phyloP scores from a whole-genome alignment of 2,797 vertebrate species.

The Anomalospiza imberbis region DNA sequence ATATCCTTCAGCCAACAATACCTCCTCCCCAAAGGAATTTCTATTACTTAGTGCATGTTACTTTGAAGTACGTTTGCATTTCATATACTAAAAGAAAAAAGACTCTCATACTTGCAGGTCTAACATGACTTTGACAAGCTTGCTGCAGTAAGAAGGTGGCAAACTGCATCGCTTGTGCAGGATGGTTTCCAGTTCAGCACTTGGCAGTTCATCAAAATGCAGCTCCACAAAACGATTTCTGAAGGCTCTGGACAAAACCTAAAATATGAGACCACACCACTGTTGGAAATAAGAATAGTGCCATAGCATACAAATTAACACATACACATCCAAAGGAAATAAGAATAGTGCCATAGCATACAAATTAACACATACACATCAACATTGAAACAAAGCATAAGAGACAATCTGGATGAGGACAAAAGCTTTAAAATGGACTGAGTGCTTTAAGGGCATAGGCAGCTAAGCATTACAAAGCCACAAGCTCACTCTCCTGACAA shows the following conservation, averaged over 20 bases:
- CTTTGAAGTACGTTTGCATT: background rate
- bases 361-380: background rate
- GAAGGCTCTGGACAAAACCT: constrained; percentile 96
- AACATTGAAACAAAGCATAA: background rate
- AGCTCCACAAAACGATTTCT: constrained; percentile 97
- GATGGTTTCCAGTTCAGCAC: constrained; percentile 89
- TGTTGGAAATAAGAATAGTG: background rate
- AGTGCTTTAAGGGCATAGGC: background rate
- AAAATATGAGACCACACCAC: background rate
- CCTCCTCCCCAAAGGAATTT: background rate
- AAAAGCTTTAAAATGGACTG: background rate
- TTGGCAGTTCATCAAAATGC: constrained; percentile 95
- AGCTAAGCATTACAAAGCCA: background rate
- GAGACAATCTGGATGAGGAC: background rate
- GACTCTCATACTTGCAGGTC: constrained; percentile 87
- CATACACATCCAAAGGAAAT: background rate
- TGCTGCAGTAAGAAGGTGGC: constrained; percentile 92
- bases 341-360: background rate
- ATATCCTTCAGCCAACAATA: background rate
- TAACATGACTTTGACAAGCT: constrained; percentile 92
- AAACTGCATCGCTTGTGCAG: constrained; percentile 91
- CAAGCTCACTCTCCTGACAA: background rate
- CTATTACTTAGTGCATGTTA: background rate
- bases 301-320: background rate
- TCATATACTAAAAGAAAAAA: background rate